Evolutionary conservation across 2,888 invertebrate species (phyloP).

Genomic region (Lithophane ornitopus): DNA sequence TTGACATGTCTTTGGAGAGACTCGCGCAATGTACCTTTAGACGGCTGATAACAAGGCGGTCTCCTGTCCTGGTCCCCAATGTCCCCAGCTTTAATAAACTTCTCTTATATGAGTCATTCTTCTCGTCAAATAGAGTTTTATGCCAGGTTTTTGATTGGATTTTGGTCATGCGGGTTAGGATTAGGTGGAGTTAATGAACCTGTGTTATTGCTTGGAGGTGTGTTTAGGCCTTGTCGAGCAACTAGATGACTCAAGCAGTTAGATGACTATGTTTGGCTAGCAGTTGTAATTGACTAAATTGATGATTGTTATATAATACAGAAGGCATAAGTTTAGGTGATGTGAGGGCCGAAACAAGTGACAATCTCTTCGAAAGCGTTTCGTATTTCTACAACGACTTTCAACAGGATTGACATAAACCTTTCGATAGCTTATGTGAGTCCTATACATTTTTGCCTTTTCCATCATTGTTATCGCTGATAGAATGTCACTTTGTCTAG

Average conservation of each 20-base stretch:
- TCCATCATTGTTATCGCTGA: too few species aligned
- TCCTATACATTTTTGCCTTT: too few species aligned
- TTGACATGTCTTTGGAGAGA: constrained; percentile 85
- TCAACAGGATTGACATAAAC: too few species aligned
- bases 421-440: too few species aligned
- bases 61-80: constrained; percentile 41
- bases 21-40: constrained; percentile 67
- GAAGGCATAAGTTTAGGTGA: too few species aligned
- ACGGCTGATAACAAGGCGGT: constrained; percentile 69
- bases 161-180: constrained; percentile 37
- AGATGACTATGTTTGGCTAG: neutral
- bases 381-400: too few species aligned
- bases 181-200: constrained; percentile 9
- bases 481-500: too few species aligned
- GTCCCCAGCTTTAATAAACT: constrained; percentile 58
- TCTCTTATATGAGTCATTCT: constrained; percentile 47
- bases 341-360: too few species aligned
- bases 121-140: constrained; percentile 32
- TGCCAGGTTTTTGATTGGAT: constrained; percentile 45
- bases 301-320: neutral
- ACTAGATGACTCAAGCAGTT: too few species aligned
- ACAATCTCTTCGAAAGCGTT: too few species aligned
- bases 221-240: neutral
- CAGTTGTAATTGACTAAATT: neutral
- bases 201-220: neutral